phyloP scores from a whole-genome alignment of 2,797 vertebrate genomes.

The Ataeniobius toweri region DNA sequence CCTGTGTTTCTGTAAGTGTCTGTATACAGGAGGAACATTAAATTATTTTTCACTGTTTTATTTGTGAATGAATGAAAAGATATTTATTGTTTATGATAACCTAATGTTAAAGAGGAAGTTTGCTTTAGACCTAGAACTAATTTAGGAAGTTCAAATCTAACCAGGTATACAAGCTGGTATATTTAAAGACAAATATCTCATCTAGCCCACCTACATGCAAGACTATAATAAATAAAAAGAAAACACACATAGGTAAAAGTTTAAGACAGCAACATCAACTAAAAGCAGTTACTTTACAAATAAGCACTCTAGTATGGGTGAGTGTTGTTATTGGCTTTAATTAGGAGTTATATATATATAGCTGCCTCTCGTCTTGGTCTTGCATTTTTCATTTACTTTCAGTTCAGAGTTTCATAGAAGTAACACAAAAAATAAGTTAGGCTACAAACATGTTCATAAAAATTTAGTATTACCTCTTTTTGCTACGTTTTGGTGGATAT shows the following conservation, averaged over 20 bases:
- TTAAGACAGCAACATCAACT: background rate
- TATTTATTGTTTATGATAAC: background rate
- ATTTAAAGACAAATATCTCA: background rate
- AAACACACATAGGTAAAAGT: background rate
- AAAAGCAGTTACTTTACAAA: background rate
- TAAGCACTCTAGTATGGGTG: too few species aligned
- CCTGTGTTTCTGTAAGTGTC: background rate
- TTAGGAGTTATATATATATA: background rate
- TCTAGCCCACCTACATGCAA: background rate
- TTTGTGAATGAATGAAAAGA: background rate
- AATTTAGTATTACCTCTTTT: background rate
- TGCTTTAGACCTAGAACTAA: background rate
- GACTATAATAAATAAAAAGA: too few species aligned
- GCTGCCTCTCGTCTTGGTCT: background rate
- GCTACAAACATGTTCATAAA: background rate
- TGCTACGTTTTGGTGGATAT: background rate
- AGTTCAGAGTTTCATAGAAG: background rate
- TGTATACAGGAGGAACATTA: background rate
- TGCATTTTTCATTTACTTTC: background rate
- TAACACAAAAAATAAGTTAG: background rate
- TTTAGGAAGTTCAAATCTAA: background rate
- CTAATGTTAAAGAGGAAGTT: background rate
- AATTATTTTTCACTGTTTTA: background rate
- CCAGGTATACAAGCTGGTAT: too few species aligned
- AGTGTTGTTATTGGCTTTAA: background rate